These are phyloP conservation scores for Apamea epomidion DNA, from an alignment of 2,888 invertebrate species.

Conservation along the genomic window DNA sequence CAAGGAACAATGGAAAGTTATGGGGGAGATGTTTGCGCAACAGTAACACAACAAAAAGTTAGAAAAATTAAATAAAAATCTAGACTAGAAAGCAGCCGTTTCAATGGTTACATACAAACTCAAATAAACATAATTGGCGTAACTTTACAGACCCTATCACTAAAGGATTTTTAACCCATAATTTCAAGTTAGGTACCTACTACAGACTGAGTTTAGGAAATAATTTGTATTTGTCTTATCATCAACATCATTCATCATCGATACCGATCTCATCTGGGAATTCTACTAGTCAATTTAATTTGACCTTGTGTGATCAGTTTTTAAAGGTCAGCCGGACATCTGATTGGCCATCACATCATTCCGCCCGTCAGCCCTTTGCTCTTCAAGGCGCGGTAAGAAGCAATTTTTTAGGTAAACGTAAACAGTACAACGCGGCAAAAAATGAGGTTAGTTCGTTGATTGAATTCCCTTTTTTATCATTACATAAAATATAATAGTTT, in stretches of 20 bases:
- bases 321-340: too few relatives aligned
- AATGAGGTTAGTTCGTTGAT: too few relatives aligned
- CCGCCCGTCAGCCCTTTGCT: neutral
- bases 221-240: neutral
- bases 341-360: neutral
- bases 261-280: neutral
- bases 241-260: neutral
- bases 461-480: neutral
- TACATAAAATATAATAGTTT: neutral
- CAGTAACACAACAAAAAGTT: neutral
- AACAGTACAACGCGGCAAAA: too few relatives aligned
- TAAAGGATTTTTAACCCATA: neutral
- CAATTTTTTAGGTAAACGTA: too few relatives aligned
- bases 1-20: slow-evolving; percentile 1
- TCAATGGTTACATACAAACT: neutral
- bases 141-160: neutral
- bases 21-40: neutral
- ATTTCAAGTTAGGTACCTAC: neutral
- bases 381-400: too few relatives aligned
- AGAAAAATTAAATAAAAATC: neutral
- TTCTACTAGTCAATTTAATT: neutral
- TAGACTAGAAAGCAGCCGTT: neutral
- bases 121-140: neutral
- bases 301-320: neutral
- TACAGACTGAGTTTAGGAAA: neutral